These are phyloP conservation scores for Harpagoxenus sublaevis DNA, from an alignment of 2,888 invertebrate genomes.

Conservation along the genomic window DNA sequence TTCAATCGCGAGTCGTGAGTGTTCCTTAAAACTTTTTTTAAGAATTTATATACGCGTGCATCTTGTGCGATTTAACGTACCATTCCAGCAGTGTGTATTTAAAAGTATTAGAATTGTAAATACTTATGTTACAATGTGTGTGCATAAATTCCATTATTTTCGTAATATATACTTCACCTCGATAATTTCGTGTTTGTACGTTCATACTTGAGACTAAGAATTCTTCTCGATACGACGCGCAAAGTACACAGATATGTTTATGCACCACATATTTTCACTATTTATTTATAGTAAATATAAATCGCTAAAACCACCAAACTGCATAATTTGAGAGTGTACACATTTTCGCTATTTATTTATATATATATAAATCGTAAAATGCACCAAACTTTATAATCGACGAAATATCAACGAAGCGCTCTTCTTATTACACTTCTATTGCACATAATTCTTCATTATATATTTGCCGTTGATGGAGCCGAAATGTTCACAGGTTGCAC, in stretches of 20 bases:
- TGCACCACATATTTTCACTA: neutral
- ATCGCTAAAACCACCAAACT: neutral
- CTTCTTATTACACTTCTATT: neutral
- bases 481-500: neutral
- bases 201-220: neutral
- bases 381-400: neutral
- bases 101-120: neutral
- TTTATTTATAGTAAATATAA: neutral
- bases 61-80: neutral
- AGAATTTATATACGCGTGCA: neutral
- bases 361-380: neutral
- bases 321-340: neutral
- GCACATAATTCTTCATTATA: neutral
- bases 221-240: neutral
- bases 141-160: neutral
- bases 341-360: neutral
- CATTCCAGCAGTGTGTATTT: neutral
- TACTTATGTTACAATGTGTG: neutral
- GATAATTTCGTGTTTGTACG: neutral
- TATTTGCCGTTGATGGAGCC: neutral
- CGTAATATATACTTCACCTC: neutral
- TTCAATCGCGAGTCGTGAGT: slow-evolving; percentile 14
- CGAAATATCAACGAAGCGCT: neutral
- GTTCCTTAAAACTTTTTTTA: neutral
- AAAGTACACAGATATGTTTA: neutral